phyloP scores from a whole-genome alignment of 92 coral and sea anemone species.

The Paramuricea clavata region DNA sequence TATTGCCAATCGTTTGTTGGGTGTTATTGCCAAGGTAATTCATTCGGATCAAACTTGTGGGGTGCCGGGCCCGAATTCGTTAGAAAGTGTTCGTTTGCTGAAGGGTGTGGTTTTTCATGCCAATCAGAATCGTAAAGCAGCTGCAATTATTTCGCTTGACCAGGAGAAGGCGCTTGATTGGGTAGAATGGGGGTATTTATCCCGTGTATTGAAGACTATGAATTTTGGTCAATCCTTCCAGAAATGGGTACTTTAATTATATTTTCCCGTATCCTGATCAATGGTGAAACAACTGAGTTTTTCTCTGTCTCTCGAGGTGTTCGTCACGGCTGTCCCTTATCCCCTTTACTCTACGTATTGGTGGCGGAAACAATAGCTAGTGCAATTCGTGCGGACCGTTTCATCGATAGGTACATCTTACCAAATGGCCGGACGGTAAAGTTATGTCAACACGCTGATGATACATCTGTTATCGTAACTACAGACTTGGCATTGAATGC shows the following conservation, averaged over 20 bases:
- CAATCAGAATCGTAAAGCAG: not conserved
- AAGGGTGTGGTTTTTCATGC: slow-evolving; percentile 21
- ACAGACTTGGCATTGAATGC: not conserved
- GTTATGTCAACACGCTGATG: slow-evolving; percentile 52
- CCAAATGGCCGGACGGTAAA: not conserved
- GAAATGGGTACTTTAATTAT: slow-evolving; percentile 21
- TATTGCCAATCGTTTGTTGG: slow-evolving; percentile 37
- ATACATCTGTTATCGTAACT: slow-evolving; percentile 23
- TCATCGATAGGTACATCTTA: not conserved
- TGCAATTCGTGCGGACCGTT: slow-evolving; percentile 17
- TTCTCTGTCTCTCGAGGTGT: slow-evolving; percentile 39
- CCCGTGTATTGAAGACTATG: slow-evolving; percentile 29
- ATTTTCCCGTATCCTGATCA: not conserved
- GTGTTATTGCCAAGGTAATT: slow-evolving; percentile 36
- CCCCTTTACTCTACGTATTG: slow-evolving; percentile 23
- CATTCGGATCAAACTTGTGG: slow-evolving; percentile 62
- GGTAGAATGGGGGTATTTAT: slow-evolving; percentile 62
- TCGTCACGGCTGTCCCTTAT: slow-evolving; percentile 44
- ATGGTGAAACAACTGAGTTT: not conserved
- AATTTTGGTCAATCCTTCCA: slow-evolving; percentile 63
- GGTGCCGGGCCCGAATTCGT: slow-evolving; percentile 48
- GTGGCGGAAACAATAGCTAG: slow-evolving; percentile 29
- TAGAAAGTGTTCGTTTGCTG: slow-evolving; percentile 42
- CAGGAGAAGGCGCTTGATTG: slow-evolving; percentile 73
- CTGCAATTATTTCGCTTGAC: slow-evolving; percentile 60